phyloP scores from a whole-genome alignment of 1,140 invertebrate genomes.

The Artemia franciscana region DNA sequence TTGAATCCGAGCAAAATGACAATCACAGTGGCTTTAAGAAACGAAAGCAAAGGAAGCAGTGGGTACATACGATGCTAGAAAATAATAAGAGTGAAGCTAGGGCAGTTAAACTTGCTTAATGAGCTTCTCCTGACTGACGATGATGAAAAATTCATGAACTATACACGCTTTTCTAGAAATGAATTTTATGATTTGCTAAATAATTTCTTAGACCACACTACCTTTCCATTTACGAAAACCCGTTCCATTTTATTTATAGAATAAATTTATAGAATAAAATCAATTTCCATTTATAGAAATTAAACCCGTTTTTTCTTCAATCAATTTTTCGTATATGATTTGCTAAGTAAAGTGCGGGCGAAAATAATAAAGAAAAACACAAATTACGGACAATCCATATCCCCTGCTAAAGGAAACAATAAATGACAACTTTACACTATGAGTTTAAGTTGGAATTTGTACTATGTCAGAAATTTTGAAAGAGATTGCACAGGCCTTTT shows the following conservation, averaged over 20 bases:
- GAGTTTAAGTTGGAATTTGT: background rate
- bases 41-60: no score
- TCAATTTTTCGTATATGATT: no score
- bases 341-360: no score
- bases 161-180: background rate
- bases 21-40: no score
- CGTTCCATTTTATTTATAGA: no score
- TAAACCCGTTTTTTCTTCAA: no score
- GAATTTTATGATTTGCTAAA: background rate
- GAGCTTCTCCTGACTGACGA: background rate
- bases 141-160: background rate
- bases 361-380: slow-evolving; percentile 1
- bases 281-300: no score
- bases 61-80: no score
- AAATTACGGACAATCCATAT: background rate
- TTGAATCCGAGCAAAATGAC: no score
- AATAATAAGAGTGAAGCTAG: background rate
- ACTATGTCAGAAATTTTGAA: background rate
- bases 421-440: background rate
- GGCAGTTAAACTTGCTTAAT: background rate
- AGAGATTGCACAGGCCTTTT: background rate
- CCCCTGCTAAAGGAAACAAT: background rate
- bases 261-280: no score
- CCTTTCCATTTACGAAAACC: no score
- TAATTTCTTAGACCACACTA: no score